Base-by-base conservation (phyloP, 2,888 invertebrate genomes). In the Stenodera caucasica region DNA sequence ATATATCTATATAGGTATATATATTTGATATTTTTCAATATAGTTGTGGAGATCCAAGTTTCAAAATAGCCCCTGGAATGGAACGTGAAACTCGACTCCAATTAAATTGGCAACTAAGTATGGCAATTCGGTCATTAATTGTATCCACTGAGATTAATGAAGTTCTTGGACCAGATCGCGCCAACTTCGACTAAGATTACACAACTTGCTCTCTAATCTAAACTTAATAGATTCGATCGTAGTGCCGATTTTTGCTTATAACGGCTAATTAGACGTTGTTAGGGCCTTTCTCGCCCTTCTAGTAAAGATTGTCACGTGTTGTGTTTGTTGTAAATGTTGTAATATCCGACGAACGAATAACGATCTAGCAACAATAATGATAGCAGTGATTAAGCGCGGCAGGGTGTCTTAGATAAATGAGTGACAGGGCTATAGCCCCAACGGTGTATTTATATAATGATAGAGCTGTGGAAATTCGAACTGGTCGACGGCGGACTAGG, bases 371-470 rank as follows among this genome's bases (percentile, higher is more conserved):
- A 60, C 72, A 76, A 76, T 79, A 79, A 79, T 78, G 78, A 78
- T 78, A 76, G 77, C 75, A 72, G 77, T 77, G 79, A 78, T 79
- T 78, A 78, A 78, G 78, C 77, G 73, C n/a, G n/a, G 75, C 73
- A 75, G 78, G 78, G 78, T 78, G 77, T 78, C 77, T 78, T 77
- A 76, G 78, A 79, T 79, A 78, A 78, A 79, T 80, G 80, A 79
- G 76, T 79, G 79, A 79, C 80, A 78, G 78, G 66, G 60, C 62
- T 60, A 3, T 45, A 45, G 45, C 45, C 79, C 79, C 79, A 77
- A 70, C 76, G 79, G 79, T 79, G 79, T 79, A 80, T 79, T 80
- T 80, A 80, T 79, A 78, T 79, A 79, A 79, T 79, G 79, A 80
- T 78, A 76, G 76, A 77, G 75, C 71, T 71, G 73, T 70, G 73